Base-by-base conservation (phyloP, 2,113 vertebrate genomes). In the Barbus barbus region DNA sequence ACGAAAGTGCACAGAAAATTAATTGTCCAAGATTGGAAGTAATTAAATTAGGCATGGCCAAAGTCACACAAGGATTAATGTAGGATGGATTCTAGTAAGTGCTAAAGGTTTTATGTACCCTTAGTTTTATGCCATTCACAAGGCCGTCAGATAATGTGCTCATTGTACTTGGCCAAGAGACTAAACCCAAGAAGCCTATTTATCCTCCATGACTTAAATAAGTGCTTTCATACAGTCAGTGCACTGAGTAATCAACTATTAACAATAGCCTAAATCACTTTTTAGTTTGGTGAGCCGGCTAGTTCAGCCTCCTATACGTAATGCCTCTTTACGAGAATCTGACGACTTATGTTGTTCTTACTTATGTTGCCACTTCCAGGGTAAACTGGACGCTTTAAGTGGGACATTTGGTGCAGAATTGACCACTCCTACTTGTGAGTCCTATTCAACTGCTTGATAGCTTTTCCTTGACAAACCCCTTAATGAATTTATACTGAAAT, bases 161-260 rank as follows among this genome's bases (percentile, higher is more conserved):
- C 86, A 89, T 88, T 89, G 74, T 91, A 89, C 83, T 91, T 90
- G 91, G 90, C 90, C 89, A 74, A 86, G 88, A 90, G 89, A 91
- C 86, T 88, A 84, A 84, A 78, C 88, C 84, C 85, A 89, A 86
- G 72, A 67, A 83, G 88, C 51, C 77, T 44, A 73, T 71, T 89
- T 81, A 75, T 86, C 77, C 73, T 78, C 44, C 86, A 90, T 78
- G 36, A 22, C 73, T 63, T 51, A 61, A 83, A 83, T n/a, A 73
- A 51, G 53, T 24, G 36, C 69, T 83, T 83, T 74, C 20, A 48
- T 11, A 12, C 44, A 24, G 18, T 41, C n/a, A 20, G 58, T 67
- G 28, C 46, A 51, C 5, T 31, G 31, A 83, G 56, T 75, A 3
- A n/a, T n/a, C n/a, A n/a, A n/a, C n/a, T n/a, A n/a, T n/a, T n/a